Evolutionary conservation across 2,797 vertebrate genomes (phyloP), one percentile per base, ranked within the genome.

Genomic region (Coilia nasus): DNA sequence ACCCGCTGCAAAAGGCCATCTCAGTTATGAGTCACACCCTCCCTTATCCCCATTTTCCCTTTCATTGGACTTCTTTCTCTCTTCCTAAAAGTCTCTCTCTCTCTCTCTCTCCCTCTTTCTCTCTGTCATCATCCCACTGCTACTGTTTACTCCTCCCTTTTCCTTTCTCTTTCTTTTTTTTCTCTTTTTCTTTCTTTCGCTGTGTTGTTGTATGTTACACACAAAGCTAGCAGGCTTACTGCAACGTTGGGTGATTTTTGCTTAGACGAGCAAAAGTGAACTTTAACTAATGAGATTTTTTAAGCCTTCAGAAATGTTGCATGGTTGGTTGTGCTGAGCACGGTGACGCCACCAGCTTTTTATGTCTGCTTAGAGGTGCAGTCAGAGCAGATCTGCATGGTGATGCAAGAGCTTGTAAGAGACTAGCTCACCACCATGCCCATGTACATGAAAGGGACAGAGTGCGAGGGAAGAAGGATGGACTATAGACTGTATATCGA

Each of bases 361-460:
- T 41, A 41, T 41, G 67, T 21, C 67, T 41, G 67, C 15, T 2
- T 31, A 17, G 31, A 35, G 31, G 67, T 41, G 31, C 67, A 3
- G 46, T 47, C 46, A 41, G 67, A 3, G 67, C 67, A 41, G 31
- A 75, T 75, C 31, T 41, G 67, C 31, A 75, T 41, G 67, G 67
- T 75, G 67, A 75, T 75, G 67, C 67, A 75, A 75, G 67, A 75
- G 67, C 4, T 4, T 75, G 67, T 19, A 75, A 75, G 67, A 47
- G 46, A 10, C 46, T 47, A 47, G 46, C 46, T 10, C 46, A 15
- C 67, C 67, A 75, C 67, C 67, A 41, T 41, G 31, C 31, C 12
- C 0, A 28, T n/a, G 11, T 4, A 28, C 23, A 67, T 25, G 15
- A 4, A 23, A 11, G 23, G 62, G 15, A 41, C n/a, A 28, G 21